Evolutionary conservation across 2,888 invertebrate species (phyloP).

Genomic region (Ormyrus nitidulus): DNA sequence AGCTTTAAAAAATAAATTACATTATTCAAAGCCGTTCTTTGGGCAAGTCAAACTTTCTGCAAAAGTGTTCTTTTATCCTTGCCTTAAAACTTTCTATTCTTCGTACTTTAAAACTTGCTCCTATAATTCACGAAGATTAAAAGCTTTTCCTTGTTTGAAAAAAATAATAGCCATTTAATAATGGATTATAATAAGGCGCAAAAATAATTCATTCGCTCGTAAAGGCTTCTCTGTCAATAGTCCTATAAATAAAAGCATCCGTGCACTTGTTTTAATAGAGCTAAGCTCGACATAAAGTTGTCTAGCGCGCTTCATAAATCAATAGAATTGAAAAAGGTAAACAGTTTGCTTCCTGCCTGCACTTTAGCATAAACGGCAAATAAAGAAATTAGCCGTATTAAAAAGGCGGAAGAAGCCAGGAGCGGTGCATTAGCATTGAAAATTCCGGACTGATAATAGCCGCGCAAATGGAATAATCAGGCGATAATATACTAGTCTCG

Average conservation of each 20-base stretch:
- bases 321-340: neutral
- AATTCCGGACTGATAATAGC: conserved; percentile 25
- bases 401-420: neutral
- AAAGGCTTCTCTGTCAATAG: no score
- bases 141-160: conserved; percentile 8
- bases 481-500: neutral
- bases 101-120: conserved; percentile 25
- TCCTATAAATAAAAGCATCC: neutral
- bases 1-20: no score
- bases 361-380: no score
- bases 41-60: neutral
- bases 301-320: neutral
- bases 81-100: conserved; percentile 36
- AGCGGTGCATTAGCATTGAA: conserved; percentile 4
- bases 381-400: neutral
- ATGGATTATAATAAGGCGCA: neutral
- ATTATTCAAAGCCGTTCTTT: no score
- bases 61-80: conserved; percentile 15
- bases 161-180: conserved; percentile 19
- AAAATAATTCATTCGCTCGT: neutral
- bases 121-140: conserved; percentile 37
- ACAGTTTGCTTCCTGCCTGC: neutral
- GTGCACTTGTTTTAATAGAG: neutral
- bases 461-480: conserved; percentile 31
- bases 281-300: neutral